Evolutionary conservation across 2,888 invertebrate species (phyloP).

Genomic region (Lithophane semibrunnea): DNA sequence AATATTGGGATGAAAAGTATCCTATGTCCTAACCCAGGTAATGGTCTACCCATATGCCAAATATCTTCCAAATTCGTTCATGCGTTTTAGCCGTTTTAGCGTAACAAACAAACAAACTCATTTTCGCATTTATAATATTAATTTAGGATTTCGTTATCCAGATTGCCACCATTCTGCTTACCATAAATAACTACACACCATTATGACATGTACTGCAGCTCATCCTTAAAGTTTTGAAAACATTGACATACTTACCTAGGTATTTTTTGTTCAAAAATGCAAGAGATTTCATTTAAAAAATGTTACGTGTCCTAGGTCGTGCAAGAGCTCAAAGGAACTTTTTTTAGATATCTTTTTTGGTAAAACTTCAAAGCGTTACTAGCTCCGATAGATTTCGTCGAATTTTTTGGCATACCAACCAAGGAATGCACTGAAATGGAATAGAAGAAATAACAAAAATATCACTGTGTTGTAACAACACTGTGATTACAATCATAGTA

Average conservation of each 20-base stretch:
- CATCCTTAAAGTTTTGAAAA: background rate
- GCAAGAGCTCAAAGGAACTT: constrained; percentile 21
- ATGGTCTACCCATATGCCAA: too few relatives aligned
- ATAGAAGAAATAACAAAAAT: constrained; percentile 20
- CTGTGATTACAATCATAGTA: too few relatives aligned
- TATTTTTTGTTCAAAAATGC: background rate
- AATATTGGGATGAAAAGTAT: too few relatives aligned
- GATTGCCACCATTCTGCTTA: background rate
- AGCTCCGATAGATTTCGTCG: constrained; percentile 26
- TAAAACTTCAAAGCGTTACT: constrained; percentile 40
- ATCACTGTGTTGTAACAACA: background rate
- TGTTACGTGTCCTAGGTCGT: constrained; percentile 29
- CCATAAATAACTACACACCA: background rate
- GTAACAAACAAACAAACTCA: too few relatives aligned
- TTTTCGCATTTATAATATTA: too few relatives aligned
- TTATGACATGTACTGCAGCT: background rate
- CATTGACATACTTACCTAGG: background rate
- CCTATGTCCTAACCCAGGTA: too few relatives aligned
- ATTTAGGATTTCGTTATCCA: background rate
- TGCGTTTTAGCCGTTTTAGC: too few relatives aligned
- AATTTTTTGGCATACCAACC: constrained; percentile 18
- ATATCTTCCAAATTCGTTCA: too few relatives aligned
- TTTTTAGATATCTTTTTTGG: constrained; percentile 32
- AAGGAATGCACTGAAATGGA: background rate
- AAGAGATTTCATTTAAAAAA: constrained; percentile 12